Base-by-base conservation (phyloP, 2,888 invertebrate genomes). In the Cantharis nigra region DNA sequence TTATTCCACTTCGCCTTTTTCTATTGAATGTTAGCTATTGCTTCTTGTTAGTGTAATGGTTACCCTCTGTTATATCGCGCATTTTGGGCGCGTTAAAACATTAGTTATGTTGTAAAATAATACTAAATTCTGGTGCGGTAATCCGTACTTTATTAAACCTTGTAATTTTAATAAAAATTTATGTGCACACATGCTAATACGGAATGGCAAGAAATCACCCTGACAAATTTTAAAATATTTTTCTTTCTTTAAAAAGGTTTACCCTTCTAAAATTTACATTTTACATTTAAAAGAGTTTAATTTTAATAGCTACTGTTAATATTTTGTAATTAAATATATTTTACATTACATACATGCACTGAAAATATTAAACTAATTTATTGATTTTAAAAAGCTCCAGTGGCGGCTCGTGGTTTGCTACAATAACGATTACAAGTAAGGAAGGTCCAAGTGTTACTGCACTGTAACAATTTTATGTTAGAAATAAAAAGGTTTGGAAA, bases 21-120 rank as follows among this genome's bases (percentile, higher is more conserved):
- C 65, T 67, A 67, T 67, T 67, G 65, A 67, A 20, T 67, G 65
- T 67, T 67, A 67, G 65, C 65, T 67, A 67, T 67, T 67, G 65
- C 65, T 67, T 67, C 65, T 67, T 67, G 65, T 67, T 67, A 67
- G 65, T 18, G 65, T 67, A 67, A 67, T 67, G 65, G 65, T 67
- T 67, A 67, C 18, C 65, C 65, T 67, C 20, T 23, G 65, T 67
- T 67, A 67, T 67, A 67, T 67, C 26, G 65, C 65, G 65, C 65
- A 67, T 26, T 26, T 67, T 23, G n/a, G 65, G 65, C 26, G 65
- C 65, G 20, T 67, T 67, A 67, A 67, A 67, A 67, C 49, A 49
- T 49, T 49, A 49, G 49, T 49, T 49, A 49, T 49, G 49, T 49
- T 49, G 49, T 49, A 49, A 49, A 49, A 49, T 49, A 49, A 49